Base-by-base conservation (phyloP, 2,797 vertebrate genomes). In the Lepidocolaptes lacrymiger region DNA sequence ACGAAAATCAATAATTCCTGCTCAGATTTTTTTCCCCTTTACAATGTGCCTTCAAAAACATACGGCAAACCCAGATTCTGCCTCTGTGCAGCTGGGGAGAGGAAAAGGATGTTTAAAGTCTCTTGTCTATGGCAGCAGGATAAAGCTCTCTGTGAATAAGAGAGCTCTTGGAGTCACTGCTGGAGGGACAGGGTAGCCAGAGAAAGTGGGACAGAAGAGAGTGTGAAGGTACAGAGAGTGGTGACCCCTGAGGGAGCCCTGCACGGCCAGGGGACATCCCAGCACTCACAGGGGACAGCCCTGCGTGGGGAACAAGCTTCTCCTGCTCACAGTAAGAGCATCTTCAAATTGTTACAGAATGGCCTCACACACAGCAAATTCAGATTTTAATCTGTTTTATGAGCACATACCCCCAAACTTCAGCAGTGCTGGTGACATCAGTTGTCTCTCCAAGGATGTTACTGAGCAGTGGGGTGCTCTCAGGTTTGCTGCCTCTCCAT, bases 1-100 rank as follows among this genome's bases (percentile, higher is more conserved):
- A 87, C 9, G 6, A 96, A 97, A 97, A 96, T 97, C 96, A 92
- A 95, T 95, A 95, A 95, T 94, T 94, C 72, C 64, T 12, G 34
- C 74, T 95, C 80, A 64, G 86, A 64, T 54, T 30, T 75, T 78
- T 34, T 46, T 24, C 7, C 43, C 43, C 74, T 87, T 95, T 94
- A 93, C 91, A 95, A 74, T 44, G 52, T 0, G 23, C 61, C 81
- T 87, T 89, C 91, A 83, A 17, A 93, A 93, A 85, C 96, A 96
- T 91, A 93, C 80, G 93, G 95, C 86, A 87, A 46, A 44, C 27
- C 6, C 86, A 94, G 84, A 87, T 67, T 56, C 93, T 94, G 88
- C 94, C 90, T 91, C 90, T 89, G 90, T 82, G 84, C 63, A 22
- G 41, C 6, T 51, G 86, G 59, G 80, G 52, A 67, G 82, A 66